Conservation (phyloP, 1,140 invertebrate genomes). For the Ruditapes philippinarum region DNA sequence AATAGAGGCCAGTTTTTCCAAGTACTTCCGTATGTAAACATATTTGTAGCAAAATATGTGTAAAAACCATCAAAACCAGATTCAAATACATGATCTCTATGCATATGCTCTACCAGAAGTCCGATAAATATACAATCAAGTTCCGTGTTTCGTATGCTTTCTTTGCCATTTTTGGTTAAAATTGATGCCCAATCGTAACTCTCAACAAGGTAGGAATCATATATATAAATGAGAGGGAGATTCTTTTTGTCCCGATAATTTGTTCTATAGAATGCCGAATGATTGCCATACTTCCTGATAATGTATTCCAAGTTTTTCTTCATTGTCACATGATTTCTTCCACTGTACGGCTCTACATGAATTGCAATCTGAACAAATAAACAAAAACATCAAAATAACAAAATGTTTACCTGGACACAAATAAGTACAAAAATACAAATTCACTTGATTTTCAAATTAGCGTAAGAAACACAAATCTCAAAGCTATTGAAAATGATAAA, state of each 20-base stretch:
- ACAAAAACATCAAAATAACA: too few species aligned
- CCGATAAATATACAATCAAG: conserved; percentile 87
- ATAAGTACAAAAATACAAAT: too few species aligned
- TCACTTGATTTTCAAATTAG: too few species aligned
- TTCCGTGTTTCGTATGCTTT: conserved; percentile 85
- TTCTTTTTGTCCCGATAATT: conserved; percentile 68
- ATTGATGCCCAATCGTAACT: conserved; percentile 84
- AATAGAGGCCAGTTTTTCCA: conserved; percentile 86
- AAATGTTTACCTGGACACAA: too few species aligned
- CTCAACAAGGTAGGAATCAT: conserved; percentile 86
- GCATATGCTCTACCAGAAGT: conserved; percentile 84
- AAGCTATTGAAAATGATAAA: too few species aligned
- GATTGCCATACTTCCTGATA: conserved; percentile 86
- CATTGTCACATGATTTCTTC: conserved; percentile 82
- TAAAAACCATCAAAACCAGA: conserved; percentile 88
- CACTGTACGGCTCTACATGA: conserved; percentile 88
- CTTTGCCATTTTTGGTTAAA: conserved; percentile 77
- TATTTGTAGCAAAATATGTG: conserved; percentile 88
- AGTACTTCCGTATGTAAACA: conserved; percentile 87
- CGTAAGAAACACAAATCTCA: too few species aligned
- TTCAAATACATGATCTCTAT: conserved; percentile 80
- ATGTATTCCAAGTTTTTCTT: conserved; percentile 86
- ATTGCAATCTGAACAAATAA: conserved; percentile 85
- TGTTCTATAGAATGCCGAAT: conserved; percentile 87
- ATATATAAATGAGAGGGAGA: conserved; percentile 88